Evolutionary conservation across 1,140 invertebrate genomes (phyloP), one percentile per base, ranked within the genome.

Genomic region (Eufriesea mexicana): DNA sequence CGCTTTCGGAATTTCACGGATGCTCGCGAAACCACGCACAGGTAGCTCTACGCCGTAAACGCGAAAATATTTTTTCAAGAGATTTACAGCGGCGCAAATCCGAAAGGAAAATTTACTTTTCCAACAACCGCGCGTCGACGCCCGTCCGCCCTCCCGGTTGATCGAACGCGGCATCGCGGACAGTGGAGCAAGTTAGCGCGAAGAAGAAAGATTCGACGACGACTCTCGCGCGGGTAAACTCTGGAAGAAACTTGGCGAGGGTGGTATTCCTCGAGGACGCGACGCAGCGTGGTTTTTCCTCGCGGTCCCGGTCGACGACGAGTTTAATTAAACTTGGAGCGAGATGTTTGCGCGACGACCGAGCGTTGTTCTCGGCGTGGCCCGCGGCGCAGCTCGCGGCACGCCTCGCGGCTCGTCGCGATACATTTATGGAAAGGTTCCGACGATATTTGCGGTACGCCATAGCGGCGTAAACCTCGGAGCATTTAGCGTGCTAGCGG

Each of bases 381-480:
- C n/a, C n/a, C n/a, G n/a, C n/a, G n/a, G n/a, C n/a, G n/a, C n/a
- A n/a, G n/a, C n/a, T n/a, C n/a, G n/a, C n/a, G n/a, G n/a, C n/a
- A n/a, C n/a, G n/a, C n/a, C n/a, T n/a, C n/a, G n/a, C 16, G 51
- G 18, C 42, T 35, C 18, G 25, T 72, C 67, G 79, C 47, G 85
- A 47, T 75, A 64, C 70, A 75, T 85, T 88, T 83, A 79, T 79
- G 87, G 80, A 87, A 88, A 87, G 86, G 75, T 62, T 42, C 64
- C 66, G 75, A 55, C 83, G 72, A 85, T 88, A 85, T 88, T 88
- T 88, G 87, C 87, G 86, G 86, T 85, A 57, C 68, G 51, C 74
- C 85, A 57, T 72, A 64, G 45, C 49, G 73, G 79, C 70, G 83
- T 84, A 74, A 86, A 84, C 51, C 82, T 75, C 72, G 57, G 74